phyloP scores from a whole-genome alignment of 2,797 vertebrate species.

The Siniperca undulata region DNA sequence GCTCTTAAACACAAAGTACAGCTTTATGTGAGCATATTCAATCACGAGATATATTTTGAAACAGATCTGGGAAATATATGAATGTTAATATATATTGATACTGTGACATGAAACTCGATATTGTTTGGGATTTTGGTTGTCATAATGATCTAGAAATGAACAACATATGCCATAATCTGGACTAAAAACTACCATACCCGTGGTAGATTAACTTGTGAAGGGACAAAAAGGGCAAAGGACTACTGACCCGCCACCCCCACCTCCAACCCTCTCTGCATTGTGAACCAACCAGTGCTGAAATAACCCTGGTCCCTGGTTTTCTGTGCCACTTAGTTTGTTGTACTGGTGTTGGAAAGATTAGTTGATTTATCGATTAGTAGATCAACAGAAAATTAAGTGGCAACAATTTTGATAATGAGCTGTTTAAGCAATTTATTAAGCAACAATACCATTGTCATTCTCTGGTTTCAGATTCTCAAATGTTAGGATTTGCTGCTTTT shows the following conservation, averaged over 20 bases:
- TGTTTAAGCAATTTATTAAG: background rate
- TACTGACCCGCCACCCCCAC: background rate
- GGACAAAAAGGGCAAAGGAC: too few relatives aligned
- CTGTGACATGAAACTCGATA: background rate
- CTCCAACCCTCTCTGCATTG: background rate
- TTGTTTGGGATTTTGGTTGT: background rate
- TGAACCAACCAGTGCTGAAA: background rate
- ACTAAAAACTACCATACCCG: too few relatives aligned
- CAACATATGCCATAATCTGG: background rate
- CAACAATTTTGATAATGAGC: background rate
- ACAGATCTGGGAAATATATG: background rate
- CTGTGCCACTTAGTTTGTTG: background rate
- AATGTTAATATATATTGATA: background rate
- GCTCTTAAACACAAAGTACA: constrained; percentile 82
- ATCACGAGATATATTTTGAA: background rate
- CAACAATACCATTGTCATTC: background rate
- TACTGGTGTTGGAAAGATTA: too few relatives aligned
- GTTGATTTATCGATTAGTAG: too few relatives aligned
- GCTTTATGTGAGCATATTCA: constrained; percentile 2
- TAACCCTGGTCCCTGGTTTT: background rate
- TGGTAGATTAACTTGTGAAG: too few relatives aligned
- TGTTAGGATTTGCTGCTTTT: too few relatives aligned
- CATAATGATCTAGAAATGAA: background rate
- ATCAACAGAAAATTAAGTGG: too few relatives aligned
- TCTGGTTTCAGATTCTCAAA: too few relatives aligned